Evolutionary conservation across 23 tunicate species (phyloP).

Genomic region (Clavelina lepadiformis): DNA sequence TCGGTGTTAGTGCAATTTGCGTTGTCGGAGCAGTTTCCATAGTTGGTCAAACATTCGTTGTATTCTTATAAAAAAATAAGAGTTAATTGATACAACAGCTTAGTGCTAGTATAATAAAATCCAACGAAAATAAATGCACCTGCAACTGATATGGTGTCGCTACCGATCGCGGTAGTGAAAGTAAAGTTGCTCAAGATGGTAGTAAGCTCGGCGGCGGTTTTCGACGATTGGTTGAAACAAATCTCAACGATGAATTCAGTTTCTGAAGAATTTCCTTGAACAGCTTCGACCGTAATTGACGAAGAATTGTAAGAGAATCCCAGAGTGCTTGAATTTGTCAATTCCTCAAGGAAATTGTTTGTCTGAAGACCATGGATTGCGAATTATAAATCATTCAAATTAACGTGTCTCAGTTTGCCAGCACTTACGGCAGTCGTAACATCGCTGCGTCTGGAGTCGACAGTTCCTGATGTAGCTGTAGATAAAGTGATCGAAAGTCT

Average conservation of each 20-base stretch:
- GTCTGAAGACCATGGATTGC: slow-evolving; percentile 1
- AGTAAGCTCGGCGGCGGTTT: slow-evolving; percentile 16
- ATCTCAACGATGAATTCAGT: slow-evolving; percentile 21
- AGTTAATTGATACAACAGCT: not conserved
- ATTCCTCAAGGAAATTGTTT: slow-evolving; percentile 1
- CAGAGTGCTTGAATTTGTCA: slow-evolving; percentile 1
- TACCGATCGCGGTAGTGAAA: slow-evolving; percentile 8
- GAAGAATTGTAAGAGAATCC: slow-evolving; percentile 4
- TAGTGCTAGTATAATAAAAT: not conserved
- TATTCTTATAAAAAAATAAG: slow-evolving; percentile 18
- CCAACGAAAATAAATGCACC: not conserved
- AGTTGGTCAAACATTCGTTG: slow-evolving; percentile 36
- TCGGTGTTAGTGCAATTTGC: slow-evolving; percentile 39
- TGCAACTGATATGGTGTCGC: slow-evolving; percentile 1
- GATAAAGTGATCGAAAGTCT: slow-evolving; percentile 19
- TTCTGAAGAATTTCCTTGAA: slow-evolving; percentile 7
- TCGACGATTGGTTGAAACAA: slow-evolving; percentile 22
- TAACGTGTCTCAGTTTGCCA: not conserved
- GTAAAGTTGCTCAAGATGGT: slow-evolving; percentile 11
- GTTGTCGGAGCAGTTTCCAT: slow-evolving; percentile 39
- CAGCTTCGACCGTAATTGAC: slow-evolving; percentile 19
- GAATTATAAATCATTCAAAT: not conserved
- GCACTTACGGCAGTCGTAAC: slow-evolving; percentile 13
- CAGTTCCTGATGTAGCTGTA: slow-evolving; percentile 4
- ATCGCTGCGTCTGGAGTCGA: slow-evolving; percentile 2